Evolutionary conservation across 2,797 vertebrate genomes (phyloP).

Genomic region (Malurus splendens): DNA sequence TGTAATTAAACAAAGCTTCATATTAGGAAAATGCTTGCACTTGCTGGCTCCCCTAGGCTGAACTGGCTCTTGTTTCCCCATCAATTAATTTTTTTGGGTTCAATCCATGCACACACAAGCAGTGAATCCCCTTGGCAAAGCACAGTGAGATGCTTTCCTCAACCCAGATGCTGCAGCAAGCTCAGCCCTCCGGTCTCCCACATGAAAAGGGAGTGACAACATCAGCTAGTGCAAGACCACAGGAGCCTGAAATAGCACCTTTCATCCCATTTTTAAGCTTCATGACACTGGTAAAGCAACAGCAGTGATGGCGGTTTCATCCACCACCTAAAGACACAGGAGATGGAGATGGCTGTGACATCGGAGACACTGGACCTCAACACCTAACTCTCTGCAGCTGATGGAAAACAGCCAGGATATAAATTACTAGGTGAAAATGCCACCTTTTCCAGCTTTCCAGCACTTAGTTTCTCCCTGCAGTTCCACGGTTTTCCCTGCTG

Average conservation of each 20-base stretch:
- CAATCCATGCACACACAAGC: not conserved
- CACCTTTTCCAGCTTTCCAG: not conserved
- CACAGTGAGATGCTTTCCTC: not conserved
- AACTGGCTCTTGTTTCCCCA: constrained; percentile 6
- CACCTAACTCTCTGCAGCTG: not conserved
- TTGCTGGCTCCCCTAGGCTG: constrained; percentile 49
- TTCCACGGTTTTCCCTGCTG: not conserved
- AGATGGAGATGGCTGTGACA: not conserved
- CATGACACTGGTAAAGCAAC: rapidly evolving
- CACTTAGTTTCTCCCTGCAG: not conserved
- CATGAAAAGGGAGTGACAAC: not conserved
- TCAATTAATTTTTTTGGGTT: not conserved
- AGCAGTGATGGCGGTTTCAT: not conserved
- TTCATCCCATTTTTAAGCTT: not conserved
- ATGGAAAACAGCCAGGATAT: not conserved
- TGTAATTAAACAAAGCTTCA: constrained; percentile 33
- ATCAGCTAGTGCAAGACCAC: not conserved
- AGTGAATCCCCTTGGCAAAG: not conserved
- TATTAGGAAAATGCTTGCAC: constrained; percentile 43
- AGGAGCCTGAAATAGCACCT: not conserved
- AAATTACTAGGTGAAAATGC: not conserved
- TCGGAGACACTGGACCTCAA: not conserved
- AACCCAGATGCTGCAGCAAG: not conserved
- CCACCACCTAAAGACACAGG: not conserved
- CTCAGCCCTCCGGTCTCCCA: rapidly evolving